Conservation (phyloP, 2,113 vertebrate genomes). For the Eurypyga helias region DNA sequence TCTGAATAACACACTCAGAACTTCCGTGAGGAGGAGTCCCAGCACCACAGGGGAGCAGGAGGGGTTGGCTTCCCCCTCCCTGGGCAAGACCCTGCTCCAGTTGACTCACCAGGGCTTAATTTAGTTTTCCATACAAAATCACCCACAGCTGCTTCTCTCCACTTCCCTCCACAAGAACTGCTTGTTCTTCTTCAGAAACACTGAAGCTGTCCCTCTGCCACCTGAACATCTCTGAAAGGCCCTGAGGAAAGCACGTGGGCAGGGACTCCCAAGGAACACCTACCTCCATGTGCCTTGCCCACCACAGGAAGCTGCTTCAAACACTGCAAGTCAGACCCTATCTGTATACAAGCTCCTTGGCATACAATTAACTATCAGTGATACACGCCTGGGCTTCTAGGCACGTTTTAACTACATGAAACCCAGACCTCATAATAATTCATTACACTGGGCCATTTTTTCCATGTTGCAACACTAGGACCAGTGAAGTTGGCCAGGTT, state of each 20-base stretch:
- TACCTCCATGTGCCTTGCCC: background rate
- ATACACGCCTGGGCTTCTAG: background rate
- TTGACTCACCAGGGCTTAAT: slow-evolving; percentile 25
- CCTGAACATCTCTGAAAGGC: background rate
- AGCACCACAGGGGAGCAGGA: background rate
- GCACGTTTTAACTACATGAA: background rate
- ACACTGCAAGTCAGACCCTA: background rate
- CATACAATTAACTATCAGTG: background rate
- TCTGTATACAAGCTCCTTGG: background rate
- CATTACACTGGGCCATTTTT: background rate
- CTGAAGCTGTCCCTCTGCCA: background rate
- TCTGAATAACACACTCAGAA: background rate
- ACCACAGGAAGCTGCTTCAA: background rate
- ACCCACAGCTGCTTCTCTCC: background rate
- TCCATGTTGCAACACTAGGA: background rate
- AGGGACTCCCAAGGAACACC: background rate
- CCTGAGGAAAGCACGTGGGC: background rate
- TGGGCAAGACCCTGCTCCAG: background rate
- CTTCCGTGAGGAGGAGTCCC: background rate
- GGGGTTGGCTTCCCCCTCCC: background rate
- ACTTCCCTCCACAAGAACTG: background rate
- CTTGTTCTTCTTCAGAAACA: background rate
- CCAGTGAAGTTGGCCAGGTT: background rate
- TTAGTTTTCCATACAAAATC: slow-evolving; percentile 39
- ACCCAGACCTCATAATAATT: background rate